A percentile compares a stretch with the other conserved stretches of the same genome.
These are phyloP conservation scores for Daktulosphaira vitifoliae DNA, from an alignment of 1,140 invertebrate species.

Conservation along the genomic window DNA sequence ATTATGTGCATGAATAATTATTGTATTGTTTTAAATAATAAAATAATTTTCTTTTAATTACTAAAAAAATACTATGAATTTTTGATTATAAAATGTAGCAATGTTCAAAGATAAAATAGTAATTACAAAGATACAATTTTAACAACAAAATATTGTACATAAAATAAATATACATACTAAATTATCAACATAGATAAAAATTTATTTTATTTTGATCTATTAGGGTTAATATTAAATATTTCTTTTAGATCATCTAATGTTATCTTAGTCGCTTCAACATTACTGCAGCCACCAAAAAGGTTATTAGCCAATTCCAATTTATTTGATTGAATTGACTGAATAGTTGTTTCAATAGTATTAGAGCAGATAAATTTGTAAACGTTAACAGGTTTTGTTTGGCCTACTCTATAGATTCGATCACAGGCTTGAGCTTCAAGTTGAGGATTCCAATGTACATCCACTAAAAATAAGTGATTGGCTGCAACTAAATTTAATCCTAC, in stretches of 20 bases:
- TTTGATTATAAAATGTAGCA: too few relatives aligned
- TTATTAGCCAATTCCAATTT: slow-evolving; percentile 71
- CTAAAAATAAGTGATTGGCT: slow-evolving; percentile 77
- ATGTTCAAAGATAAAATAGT: too few relatives aligned
- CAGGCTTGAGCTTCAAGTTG: slow-evolving; percentile 85
- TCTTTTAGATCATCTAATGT: slow-evolving; percentile 67
- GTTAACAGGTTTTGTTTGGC: slow-evolving; percentile 69
- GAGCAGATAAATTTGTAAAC: slow-evolving; percentile 77
- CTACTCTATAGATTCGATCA: slow-evolving; percentile 83
- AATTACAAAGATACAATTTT: too few relatives aligned
- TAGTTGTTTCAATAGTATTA: slow-evolving; percentile 77
- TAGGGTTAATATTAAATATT: slow-evolving; percentile 61
- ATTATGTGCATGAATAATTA: too few relatives aligned
- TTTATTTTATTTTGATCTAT: too few relatives aligned
- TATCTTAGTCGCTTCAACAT: slow-evolving; percentile 53
- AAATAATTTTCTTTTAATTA: too few relatives aligned
- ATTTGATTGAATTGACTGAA: slow-evolving; percentile 64
- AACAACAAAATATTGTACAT: too few relatives aligned
- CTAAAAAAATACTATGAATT: too few relatives aligned
- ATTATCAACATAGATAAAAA: too few relatives aligned
- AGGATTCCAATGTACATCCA: slow-evolving; percentile 94
- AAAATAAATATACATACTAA: too few relatives aligned
- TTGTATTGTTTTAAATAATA: too few relatives aligned
- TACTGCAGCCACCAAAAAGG: slow-evolving; percentile 59
- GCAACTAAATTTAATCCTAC: slow-evolving; percentile 85